Evolutionary conservation across 1,140 invertebrate genomes (phyloP), one percentile per base, ranked within the genome.

Genomic region (Drosophila sucinea): DNA sequence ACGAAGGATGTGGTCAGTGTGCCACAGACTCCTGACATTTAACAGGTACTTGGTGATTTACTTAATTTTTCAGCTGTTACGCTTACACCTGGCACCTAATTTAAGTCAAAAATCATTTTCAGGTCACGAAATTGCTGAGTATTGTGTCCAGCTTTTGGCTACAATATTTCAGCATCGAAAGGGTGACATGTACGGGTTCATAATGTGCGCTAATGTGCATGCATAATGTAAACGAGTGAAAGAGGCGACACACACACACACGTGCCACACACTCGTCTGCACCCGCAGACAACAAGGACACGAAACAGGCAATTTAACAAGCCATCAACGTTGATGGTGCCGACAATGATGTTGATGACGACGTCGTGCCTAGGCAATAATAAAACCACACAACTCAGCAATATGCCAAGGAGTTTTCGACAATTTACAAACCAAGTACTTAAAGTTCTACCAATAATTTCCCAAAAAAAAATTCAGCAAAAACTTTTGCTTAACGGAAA

Each of bases 121-220:
- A 71, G 79, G 79, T 86, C 83, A 87, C 79, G 79, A 83, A 71
- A 61, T 65, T 64, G 64, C 67, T 56, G 66, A 56, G 54, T 77
- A 74, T 77, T 41, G 81, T 70, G 81, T 70, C 57, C 66, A 69
- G 69, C 64, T 66, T 51, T 17, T 79, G 44, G 51, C 38, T 68
- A 33, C 47, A 60, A 67, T 61, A 61, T 74, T 68, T 69, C 62
- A 60, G 54, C 23, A 30, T 54, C 62, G 47, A 79, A 73, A 70
- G 80, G 79, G 73, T 86, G 70, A 81, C 75, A 57, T 65, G 67
- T 79, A 82, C 74, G 82, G 72, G 79, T 77, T 89, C 79, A 87
- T 87, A 87, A 87, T 87, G 84, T 83, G 80, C 83, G 83, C 83
- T 87, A 87, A 87, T 87, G 83, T 87, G 84, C 79, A 87, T 87